phyloP scores from a whole-genome alignment of 2,797 vertebrate species.

The Sebastes umbrosus region DNA sequence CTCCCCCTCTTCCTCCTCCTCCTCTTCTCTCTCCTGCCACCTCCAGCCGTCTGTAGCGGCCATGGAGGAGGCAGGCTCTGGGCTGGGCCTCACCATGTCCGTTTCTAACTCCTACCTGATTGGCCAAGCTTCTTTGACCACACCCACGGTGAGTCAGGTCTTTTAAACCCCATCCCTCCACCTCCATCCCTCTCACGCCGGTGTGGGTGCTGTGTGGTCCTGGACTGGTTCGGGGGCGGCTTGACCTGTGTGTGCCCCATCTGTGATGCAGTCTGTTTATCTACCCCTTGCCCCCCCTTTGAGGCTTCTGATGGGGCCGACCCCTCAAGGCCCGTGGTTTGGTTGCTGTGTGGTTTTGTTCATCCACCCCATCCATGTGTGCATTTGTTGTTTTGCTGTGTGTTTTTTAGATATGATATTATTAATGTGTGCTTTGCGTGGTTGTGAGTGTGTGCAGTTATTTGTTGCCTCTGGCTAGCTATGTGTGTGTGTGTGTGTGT shows the following conservation, averaged over 20 bases:
- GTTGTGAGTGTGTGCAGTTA: slow-evolving; percentile 21
- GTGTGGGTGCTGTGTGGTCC: slow-evolving; percentile 64
- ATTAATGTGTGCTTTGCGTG: slow-evolving; percentile 33
- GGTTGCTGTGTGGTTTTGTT: slow-evolving; percentile 54
- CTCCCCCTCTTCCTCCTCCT: slow-evolving; percentile 92
- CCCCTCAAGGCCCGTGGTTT: slow-evolving; percentile 8
- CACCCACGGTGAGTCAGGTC: slow-evolving; percentile 83
- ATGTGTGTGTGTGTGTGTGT: slow-evolving; percentile 14
- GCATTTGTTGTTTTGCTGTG: slow-evolving; percentile 20
- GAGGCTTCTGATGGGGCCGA: not conserved
- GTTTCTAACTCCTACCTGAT: slow-evolving; percentile 99
- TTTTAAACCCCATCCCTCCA: not conserved
- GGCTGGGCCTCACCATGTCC: slow-evolving; percentile 96
- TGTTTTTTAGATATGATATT: not conserved
- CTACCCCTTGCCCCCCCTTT: not conserved
- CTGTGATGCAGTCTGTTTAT: slow-evolving; percentile 40
- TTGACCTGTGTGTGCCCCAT: slow-evolving; percentile 47
- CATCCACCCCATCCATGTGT: slow-evolving; percentile 38
- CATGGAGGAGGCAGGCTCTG: slow-evolving; percentile 90
- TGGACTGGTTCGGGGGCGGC: slow-evolving; percentile 37
- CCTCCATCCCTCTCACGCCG: slow-evolving; percentile 11
- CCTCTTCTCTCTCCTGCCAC: slow-evolving; percentile 97
- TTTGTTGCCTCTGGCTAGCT: slow-evolving; percentile 13
- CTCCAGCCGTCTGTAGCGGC: slow-evolving; percentile 93
- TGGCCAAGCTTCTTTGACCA: slow-evolving; percentile 93